These are phyloP conservation scores for Himalopsyche tibetana DNA, from an alignment of 2,888 invertebrate genomes.

Conservation along the genomic window DNA sequence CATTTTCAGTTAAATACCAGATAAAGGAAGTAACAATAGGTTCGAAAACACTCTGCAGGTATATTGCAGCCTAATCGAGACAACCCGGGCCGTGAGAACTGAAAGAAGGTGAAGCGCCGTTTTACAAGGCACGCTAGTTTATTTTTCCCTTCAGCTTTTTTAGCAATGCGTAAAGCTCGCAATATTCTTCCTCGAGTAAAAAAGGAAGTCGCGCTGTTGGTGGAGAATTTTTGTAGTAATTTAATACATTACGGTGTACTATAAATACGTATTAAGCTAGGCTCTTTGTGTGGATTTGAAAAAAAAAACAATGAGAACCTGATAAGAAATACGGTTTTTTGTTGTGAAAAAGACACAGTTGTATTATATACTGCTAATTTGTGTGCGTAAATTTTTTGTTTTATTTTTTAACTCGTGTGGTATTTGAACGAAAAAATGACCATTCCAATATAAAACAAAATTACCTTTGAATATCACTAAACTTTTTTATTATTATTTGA, in stretches of 20 bases:
- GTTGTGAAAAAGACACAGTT: no score
- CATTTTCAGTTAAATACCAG: slow-evolving; percentile 26
- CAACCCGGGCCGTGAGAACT: slow-evolving; percentile 17
- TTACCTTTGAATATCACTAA: no score
- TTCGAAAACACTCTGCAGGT: slow-evolving; percentile 31
- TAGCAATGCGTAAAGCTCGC: neutral
- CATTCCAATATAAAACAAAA: no score
- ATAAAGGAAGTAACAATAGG: slow-evolving; percentile 34
- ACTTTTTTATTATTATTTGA: no score
- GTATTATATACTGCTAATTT: no score
- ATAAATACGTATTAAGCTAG: slow-evolving; percentile 14
- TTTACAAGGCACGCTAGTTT: neutral
- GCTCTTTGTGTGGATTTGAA: neutral
- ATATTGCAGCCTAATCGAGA: slow-evolving; percentile 9
- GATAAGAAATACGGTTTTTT: no score
- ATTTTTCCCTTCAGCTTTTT: neutral
- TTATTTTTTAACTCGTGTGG: no score
- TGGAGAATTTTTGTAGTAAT: slow-evolving; percentile 11
- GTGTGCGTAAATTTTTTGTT: no score
- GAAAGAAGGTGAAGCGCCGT: neutral
- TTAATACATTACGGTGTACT: slow-evolving; percentile 7
- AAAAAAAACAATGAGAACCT: no score
- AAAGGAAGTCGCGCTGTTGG: neutral
- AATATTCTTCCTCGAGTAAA: slow-evolving; percentile 1
- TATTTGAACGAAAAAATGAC: no score